Percentiles rank a stretch among this genome's conserved stretches.
Conservation (phyloP, 2,797 vertebrate genomes). For the Tolypeutes matacus region DNA sequence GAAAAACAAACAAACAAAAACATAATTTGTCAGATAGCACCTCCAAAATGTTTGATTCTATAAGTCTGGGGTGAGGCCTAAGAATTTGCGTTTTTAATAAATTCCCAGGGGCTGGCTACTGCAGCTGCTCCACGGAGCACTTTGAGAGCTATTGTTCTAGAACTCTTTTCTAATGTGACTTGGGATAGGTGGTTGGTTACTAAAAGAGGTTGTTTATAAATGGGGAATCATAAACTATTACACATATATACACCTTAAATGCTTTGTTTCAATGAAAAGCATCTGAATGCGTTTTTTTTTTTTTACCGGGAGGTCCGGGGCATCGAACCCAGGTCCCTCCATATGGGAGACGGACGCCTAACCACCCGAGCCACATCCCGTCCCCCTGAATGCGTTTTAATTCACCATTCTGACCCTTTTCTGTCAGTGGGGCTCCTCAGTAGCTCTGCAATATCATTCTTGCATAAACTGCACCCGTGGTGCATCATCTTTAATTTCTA, state of each 20-base stretch:
- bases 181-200: background rate
- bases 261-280: background rate
- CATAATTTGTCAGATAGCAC: fast-evolving
- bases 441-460: background rate
- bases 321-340: no score
- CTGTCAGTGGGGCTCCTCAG: background rate
- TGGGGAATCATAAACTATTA: background rate
- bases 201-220: background rate
- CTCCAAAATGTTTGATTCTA: background rate
- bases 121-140: no score
- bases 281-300: no score
- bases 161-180: background rate
- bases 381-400: no score
- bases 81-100: background rate
- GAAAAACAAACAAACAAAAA: background rate
- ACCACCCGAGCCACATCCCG: no score
- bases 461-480: background rate
- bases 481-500: background rate
- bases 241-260: background rate
- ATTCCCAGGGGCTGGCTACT: no score
- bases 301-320: no score
- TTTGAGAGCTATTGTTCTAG: background rate
- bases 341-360: no score
- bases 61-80: background rate
- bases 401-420: background rate